Evolutionary conservation across 2,888 invertebrate genomes (phyloP), one percentile per base, ranked within the genome.

Genomic region (Amblyjoppa proteus): DNA sequence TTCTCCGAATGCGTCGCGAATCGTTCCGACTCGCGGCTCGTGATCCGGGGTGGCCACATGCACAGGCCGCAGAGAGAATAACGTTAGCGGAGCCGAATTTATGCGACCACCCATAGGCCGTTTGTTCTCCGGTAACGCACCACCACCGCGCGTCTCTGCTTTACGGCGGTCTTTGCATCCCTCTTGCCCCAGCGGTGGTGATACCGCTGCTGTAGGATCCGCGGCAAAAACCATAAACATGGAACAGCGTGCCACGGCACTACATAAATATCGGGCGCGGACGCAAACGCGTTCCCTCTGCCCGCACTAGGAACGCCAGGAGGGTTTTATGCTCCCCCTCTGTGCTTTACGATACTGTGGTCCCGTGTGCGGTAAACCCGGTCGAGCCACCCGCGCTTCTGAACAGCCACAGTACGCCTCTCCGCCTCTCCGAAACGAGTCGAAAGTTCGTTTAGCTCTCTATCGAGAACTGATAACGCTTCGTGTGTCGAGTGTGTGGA

Each of bases 81-180:
- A 70, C 82, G 66, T 76, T 31, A 61, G 66, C 73, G 61, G 66
- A 61, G 58, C 61, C 68, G 83, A 90, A 91, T 91, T 91, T 91
- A 91, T 88, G 83, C 84, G 84, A 83, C 79, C 88, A 85, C 86
- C 89, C 87, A 89, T 90, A 89, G 89, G 90, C 90, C 89, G 92
- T 92, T 90, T 91, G 91, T 91, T 90, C 88, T 87, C 87, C 88
- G 83, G 88, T 87, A 89, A 90, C 88, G 88, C 89, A 85, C 88
- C 84, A 84, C 88, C 69, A 75, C 70, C 41, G 51, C 51, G 64
- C 70, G 83, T 88, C 83, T 88, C 89, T 88, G 88, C 92, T 92
- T 91, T 91, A 91, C 89, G 91, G 89, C 85, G 88, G 89, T 90
- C 91, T 91, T 91, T 90, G 91, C 90, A 90, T 91, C 89, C 88